Base-by-base conservation (phyloP, 1,140 invertebrate species). In the Nilaparvata lugens region DNA sequence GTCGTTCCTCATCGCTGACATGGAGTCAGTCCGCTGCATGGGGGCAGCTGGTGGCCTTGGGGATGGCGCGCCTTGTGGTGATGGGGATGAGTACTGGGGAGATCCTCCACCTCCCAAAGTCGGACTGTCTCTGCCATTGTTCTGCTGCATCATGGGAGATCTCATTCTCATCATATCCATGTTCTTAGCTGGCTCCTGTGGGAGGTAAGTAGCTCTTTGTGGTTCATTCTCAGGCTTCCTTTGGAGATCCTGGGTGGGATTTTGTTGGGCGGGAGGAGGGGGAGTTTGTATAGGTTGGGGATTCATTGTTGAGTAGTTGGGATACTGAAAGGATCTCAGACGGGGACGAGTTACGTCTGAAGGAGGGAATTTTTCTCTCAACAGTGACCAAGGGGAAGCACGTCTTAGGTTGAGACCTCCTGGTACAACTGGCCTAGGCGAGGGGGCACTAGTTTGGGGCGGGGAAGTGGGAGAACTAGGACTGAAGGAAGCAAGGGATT, bases 161-260 rank as follows among this genome's bases (percentile, higher is more conserved):
- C 45, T 18, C 21, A 18, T 23, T 48, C 45, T 48, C 45, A 48
- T 48, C 45, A 48, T 48, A 48, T 48, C 45, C 45, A 48, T 48
- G 45, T 23, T 48, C 9, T 48, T 48, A 35, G 31, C 9, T 48
- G 45, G 45, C 2, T 48, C 45, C 9, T 48, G 45, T 19, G 45
- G 45, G 2, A 48, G 21, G 18, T 48, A 48, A 18, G 11, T 48
- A 18, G 11, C 18, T 48, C 45, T 48, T 48, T 48, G 45, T 48
- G 16, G 16, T 18, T 48, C 45, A 48, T 18, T 19, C 9, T 48
- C 45, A 23, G 21, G 16, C 21, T 23, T 48, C 21, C 21, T 48
- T 14, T 48, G 45, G 1, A 23, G 6, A 14, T 48, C 45, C 21
- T 48, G 45, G 16, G 4, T 18, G 16, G 45, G 1, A 6, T 18